phyloP scores from a whole-genome alignment of 2,113 vertebrate species.

The Rhabdornis inornatus region DNA sequence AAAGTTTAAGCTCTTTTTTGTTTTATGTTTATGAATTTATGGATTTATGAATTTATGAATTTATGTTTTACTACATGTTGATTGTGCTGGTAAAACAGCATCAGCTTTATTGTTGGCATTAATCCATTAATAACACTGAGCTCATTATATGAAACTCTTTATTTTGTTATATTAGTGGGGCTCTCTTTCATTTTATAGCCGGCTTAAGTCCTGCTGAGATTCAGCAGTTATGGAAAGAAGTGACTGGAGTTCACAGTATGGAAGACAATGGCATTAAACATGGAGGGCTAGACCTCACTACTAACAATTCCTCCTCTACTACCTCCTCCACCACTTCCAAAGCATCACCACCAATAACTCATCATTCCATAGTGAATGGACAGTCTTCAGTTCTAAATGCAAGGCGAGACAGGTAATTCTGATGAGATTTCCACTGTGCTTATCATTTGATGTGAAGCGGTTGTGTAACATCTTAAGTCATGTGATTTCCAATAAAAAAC shows the following conservation, averaged over 20 bases:
- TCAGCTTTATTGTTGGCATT: conserved; percentile 65
- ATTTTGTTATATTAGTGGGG: conserved; percentile 64
- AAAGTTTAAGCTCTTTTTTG: not conserved
- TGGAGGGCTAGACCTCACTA: conserved; percentile 94
- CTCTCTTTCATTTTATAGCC: conserved; percentile 80
- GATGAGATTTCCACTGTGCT: not conserved
- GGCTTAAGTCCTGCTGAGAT: conserved; percentile 97
- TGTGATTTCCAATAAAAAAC: not conserved
- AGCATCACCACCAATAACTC: conserved; percentile 96
- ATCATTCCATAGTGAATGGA: conserved; percentile 96
- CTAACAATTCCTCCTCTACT: conserved; percentile 95
- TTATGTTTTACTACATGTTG: conserved; percentile 44
- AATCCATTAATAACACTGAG: conserved; percentile 59
- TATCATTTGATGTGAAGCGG: not conserved
- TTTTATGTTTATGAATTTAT: not conserved
- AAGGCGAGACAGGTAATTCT: conserved; percentile 91
- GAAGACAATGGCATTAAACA: conserved; percentile 90
- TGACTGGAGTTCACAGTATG: conserved; percentile 88
- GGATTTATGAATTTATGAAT: not conserved
- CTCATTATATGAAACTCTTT: conserved; percentile 56
- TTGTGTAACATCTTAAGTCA: not conserved
- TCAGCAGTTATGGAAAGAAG: conserved; percentile 99
- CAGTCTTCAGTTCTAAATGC: conserved; percentile 94
- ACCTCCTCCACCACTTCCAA: conserved; percentile 98
- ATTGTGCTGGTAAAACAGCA: conserved; percentile 40